Base-by-base conservation (phyloP, 2,113 vertebrate genomes). In the Scalopus aquaticus region DNA sequence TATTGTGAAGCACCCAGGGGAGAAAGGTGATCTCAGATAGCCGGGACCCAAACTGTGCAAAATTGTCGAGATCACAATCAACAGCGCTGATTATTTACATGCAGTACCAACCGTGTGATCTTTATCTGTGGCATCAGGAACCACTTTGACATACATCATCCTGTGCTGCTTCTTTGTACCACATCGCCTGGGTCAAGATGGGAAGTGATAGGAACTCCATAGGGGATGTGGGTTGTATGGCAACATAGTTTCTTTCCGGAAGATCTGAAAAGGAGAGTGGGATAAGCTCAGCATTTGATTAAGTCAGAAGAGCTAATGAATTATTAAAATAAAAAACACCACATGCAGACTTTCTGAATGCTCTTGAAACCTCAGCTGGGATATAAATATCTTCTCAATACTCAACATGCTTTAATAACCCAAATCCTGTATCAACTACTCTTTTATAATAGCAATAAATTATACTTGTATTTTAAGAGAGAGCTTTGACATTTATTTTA, bases 11-110 rank as follows among this genome's bases (percentile, higher is more conserved):
- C 15, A 12, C 93, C 74, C 89, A 1, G 74, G 89, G 78, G 93
- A 97, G 95, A 95, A 96, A 93, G 82, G 83, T 58, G 94, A 96
- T 96, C 93, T 97, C 93, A 91, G 94, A 93, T 94, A 97, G 93
- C 69, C 54, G 54, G 81, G 81, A 85, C 73, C 54, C 95, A 88
- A 28, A 81, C 95, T 94, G 95, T 88, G 96, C 74, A 64, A 84
- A 91, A 93, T 78, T 81, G 93, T 90, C 32, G 19, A 94, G 95
- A 94, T 96, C 82, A 82, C 56, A 62, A 79, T 94, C 91, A 44
- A 35, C 67, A 12, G 56, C 11, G 56, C 73, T 62, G 90, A 72
- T 91, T 97, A 91, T 95, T 95, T 95, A 95, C 80, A 86, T 10
- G 49, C 86, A 65, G 69, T 8, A 67, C 74, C 60, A 85, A 58